A percentile compares a stretch with the other conserved stretches of the same genome.
phyloP scores from a whole-genome alignment of 2,113 vertebrate genomes.

The Zapornia atra region DNA sequence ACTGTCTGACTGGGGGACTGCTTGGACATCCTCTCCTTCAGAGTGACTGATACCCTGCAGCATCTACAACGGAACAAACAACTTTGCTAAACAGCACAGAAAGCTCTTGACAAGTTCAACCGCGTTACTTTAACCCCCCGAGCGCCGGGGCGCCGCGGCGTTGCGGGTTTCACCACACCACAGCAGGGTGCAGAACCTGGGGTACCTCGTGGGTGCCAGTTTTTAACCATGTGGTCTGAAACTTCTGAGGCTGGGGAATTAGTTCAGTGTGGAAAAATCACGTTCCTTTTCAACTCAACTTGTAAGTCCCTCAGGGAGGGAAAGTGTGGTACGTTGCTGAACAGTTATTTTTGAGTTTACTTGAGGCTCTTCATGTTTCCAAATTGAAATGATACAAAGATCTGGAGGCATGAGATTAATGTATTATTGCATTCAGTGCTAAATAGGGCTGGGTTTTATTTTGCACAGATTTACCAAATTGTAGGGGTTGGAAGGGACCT shows the following conservation, averaged over 20 bases:
- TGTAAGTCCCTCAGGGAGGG: neutral
- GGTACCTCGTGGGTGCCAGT: neutral
- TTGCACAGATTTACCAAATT: neutral
- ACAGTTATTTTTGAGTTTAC: neutral
- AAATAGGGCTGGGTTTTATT: neutral
- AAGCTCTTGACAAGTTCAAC: conserved; percentile 57
- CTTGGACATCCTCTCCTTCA: conserved; percentile 47
- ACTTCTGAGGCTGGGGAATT: neutral
- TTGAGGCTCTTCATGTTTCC: neutral
- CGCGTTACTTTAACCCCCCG: conserved; percentile 28
- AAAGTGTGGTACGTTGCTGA: neutral
- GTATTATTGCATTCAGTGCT: neutral
- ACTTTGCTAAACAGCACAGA: neutral
- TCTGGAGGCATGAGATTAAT: neutral
- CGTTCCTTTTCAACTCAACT: neutral
- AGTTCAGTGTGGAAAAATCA: neutral
- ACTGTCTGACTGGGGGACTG: conserved; percentile 52
- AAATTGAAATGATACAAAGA: neutral
- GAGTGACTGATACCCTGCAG: conserved; percentile 53
- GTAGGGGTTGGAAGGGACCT: too few relatives aligned
- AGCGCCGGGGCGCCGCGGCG: neutral
- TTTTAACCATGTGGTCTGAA: neutral
- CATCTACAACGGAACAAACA: conserved; percentile 54
- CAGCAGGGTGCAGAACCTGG: neutral
- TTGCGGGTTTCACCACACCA: neutral